A percentile compares a stretch with the other conserved stretches of the same genome.
Evolutionary conservation across 2,888 invertebrate species (phyloP).

Genomic region (Drosophila subsilvestris): DNA sequence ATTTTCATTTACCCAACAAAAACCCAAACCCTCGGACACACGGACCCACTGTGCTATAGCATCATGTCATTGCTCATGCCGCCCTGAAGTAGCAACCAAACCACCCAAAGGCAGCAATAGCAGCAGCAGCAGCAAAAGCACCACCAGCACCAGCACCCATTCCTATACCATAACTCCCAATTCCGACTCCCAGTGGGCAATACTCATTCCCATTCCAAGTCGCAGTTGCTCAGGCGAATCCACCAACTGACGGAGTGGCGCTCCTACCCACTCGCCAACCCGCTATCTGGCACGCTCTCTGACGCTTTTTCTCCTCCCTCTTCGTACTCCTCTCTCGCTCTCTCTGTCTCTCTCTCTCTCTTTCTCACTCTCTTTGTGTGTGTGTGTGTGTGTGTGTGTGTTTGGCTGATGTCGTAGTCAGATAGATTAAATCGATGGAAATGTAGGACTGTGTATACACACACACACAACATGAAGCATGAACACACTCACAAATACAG

Average conservation of each 20-base stretch:
- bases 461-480: conserved; percentile 11
- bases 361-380: conserved; percentile 13
- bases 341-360: conserved; percentile 4
- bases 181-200: conserved; percentile 26
- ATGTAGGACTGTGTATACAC: conserved; percentile 77
- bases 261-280: conserved; percentile 34
- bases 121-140: conserved; percentile 30
- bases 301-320: conserved; percentile 32
- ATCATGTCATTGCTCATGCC: conserved; percentile 53
- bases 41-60: conserved; percentile 37
- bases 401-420: conserved; percentile 78
- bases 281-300: conserved; percentile 15
- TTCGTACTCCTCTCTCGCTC: conserved; percentile 55
- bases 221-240: conserved; percentile 22
- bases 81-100: conserved; percentile 34
- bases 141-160: conserved; percentile 40
- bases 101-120: conserved; percentile 13
- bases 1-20: conserved; percentile 13
- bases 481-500: conserved; percentile 16
- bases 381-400: conserved; percentile 57
- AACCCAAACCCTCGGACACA: conserved; percentile 21
- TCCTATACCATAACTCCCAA: conserved; percentile 34
- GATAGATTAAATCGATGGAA: conserved; percentile 82
- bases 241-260: conserved; percentile 17
- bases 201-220: conserved; percentile 21